phyloP scores from a whole-genome alignment of 1,140 invertebrate genomes.

The Batillaria attramentaria region DNA sequence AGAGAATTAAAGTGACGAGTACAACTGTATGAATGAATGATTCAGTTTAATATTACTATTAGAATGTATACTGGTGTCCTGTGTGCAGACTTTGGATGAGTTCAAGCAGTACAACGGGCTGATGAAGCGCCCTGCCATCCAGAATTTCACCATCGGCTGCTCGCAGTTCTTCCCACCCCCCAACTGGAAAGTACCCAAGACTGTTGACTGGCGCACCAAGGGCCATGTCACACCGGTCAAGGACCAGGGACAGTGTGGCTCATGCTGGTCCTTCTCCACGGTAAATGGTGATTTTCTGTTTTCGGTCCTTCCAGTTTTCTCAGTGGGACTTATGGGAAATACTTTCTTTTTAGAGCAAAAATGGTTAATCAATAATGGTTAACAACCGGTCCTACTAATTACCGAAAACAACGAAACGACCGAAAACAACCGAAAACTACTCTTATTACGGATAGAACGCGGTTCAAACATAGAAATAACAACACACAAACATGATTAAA shows the following conservation, averaged over 20 bases:
- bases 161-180: slow-evolving; percentile 34
- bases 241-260: slow-evolving; percentile 71
- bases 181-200: slow-evolving; percentile 37
- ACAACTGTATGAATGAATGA: not conserved
- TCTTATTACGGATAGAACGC: too few species aligned
- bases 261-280: slow-evolving; percentile 63
- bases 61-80: not conserved
- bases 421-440: too few species aligned
- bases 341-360: too few species aligned
- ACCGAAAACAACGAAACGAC: too few species aligned
- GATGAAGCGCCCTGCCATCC: slow-evolving; percentile 4
- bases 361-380: too few species aligned
- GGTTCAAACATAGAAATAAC: too few species aligned
- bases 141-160: slow-evolving; percentile 8
- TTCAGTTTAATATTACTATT: not conserved
- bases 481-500: too few species aligned
- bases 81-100: slow-evolving; percentile 47
- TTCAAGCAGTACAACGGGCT: slow-evolving; percentile 48
- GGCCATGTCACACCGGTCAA: slow-evolving; percentile 73
- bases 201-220: slow-evolving; percentile 72
- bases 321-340: too few species aligned
- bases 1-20: not conserved
- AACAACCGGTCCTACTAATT: too few species aligned
- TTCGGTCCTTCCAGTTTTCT: not conserved
- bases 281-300: slow-evolving; percentile 72